These are phyloP conservation scores for Monarcha castaneiventris DNA, from an alignment of 2,113 vertebrate species.

Conservation along the genomic window DNA sequence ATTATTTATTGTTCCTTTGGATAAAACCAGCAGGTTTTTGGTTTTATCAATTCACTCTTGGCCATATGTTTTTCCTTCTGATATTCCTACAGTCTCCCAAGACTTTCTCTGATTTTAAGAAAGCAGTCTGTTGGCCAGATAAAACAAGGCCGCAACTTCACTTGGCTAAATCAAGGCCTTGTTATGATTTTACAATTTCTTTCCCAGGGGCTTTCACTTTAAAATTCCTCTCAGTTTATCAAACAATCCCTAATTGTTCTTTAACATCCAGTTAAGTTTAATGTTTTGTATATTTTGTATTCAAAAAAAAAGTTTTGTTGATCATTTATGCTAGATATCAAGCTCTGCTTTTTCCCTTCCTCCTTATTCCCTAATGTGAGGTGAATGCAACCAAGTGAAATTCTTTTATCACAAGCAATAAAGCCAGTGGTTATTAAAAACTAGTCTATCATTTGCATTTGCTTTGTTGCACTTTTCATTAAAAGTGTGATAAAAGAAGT, in stretches of 20 bases:
- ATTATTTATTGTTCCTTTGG: not conserved
- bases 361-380: not conserved
- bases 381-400: not conserved
- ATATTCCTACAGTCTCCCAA: not conserved
- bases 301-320: not conserved
- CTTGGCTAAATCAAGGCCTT: not conserved
- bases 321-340: not conserved
- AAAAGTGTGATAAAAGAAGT: not conserved
- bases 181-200: not conserved
- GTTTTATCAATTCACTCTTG: not conserved
- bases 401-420: not conserved
- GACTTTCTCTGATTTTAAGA: not conserved
- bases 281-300: not conserved
- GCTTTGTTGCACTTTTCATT: not conserved
- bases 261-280: not conserved
- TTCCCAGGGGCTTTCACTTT: not conserved
- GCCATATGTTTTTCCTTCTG: not conserved
- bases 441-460: not conserved
- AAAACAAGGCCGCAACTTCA: not conserved
- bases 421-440: not conserved
- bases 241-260: not conserved
- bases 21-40: not conserved
- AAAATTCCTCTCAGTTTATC: not conserved
- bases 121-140: not conserved
- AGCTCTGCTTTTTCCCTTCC: not conserved